Percentiles rank a stretch among this genome's conserved stretches.
phyloP scores from a whole-genome alignment of 2,113 vertebrate species.

The Sorex araneus region DNA sequence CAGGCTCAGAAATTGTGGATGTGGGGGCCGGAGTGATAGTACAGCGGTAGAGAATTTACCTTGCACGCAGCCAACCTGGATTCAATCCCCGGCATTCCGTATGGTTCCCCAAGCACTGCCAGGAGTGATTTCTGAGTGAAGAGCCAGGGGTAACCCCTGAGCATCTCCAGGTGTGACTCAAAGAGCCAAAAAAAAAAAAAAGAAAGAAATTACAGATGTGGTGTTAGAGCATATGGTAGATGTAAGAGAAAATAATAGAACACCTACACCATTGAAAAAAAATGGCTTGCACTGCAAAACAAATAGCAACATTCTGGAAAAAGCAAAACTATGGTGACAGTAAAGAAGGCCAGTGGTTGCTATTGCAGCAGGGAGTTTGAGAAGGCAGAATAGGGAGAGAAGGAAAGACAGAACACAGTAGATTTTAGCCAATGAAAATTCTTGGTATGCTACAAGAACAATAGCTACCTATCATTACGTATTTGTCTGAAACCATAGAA shows the following conservation, averaged over 20 bases:
- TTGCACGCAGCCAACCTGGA: too few species aligned
- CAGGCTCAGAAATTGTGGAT: neutral
- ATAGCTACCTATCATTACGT: neutral
- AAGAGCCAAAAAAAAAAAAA: neutral
- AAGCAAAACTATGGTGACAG: neutral
- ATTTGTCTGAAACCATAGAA: neutral
- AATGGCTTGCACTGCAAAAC: neutral
- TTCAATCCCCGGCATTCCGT: too few species aligned
- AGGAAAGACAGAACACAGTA: neutral
- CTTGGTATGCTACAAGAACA: neutral
- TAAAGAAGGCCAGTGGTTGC: neutral
- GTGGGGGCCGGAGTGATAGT: too few species aligned
- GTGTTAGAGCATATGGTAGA: neutral
- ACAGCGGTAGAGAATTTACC: too few species aligned
- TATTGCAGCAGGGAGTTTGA: neutral
- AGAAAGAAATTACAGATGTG: neutral
- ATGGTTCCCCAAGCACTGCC: too few species aligned
- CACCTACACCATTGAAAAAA: constrained; percentile 3
- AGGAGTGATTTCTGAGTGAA: too few species aligned
- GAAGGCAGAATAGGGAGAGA: neutral
- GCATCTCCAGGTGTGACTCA: too few species aligned
- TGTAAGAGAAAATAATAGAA: neutral
- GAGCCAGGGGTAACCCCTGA: too few species aligned
- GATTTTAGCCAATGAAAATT: neutral
- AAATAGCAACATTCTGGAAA: neutral